A percentile compares a stretch with the other conserved stretches of the same genome.
These are phyloP conservation scores for Diorhabda sublineata DNA, from an alignment of 1,140 invertebrate species.

Conservation along the genomic window DNA sequence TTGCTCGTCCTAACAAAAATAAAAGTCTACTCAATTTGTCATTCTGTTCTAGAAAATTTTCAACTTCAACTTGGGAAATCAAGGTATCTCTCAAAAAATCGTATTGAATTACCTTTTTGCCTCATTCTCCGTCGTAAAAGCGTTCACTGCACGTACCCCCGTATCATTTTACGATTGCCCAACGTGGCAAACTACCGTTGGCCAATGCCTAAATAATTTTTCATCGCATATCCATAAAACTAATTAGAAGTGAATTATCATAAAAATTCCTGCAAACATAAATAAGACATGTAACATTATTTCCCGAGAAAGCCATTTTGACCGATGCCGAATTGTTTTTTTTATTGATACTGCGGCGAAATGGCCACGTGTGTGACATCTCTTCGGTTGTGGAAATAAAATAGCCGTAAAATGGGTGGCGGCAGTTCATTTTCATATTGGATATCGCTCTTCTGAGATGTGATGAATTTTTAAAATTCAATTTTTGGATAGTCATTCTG, in stretches of 20 bases:
- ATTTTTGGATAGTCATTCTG: background rate
- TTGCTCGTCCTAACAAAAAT: too few relatives aligned
- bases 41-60: background rate
- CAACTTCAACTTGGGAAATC: background rate
- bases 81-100: background rate
- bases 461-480: constrained; percentile 14
- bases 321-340: constrained; percentile 10
- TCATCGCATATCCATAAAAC: background rate
- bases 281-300: constrained; percentile 9
- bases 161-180: background rate
- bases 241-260: constrained; percentile 11
- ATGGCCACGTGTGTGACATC: constrained; percentile 5
- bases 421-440: constrained; percentile 11
- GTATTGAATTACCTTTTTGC: background rate
- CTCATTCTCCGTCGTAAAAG: background rate
- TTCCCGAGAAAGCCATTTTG: constrained; percentile 16
- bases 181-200: background rate
- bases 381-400: constrained; percentile 13
- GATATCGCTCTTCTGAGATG: constrained; percentile 5
- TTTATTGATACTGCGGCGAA: constrained; percentile 10
- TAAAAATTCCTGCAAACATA: constrained; percentile 13
- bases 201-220: constrained; percentile 7
- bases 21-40: too few relatives aligned
- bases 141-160: background rate
- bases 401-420: constrained; percentile 7